A percentile compares a stretch with the other conserved stretches of the same genome.
Evolutionary conservation across 2,888 invertebrate genomes (phyloP).

Genomic region (Drosophila buzzatii): DNA sequence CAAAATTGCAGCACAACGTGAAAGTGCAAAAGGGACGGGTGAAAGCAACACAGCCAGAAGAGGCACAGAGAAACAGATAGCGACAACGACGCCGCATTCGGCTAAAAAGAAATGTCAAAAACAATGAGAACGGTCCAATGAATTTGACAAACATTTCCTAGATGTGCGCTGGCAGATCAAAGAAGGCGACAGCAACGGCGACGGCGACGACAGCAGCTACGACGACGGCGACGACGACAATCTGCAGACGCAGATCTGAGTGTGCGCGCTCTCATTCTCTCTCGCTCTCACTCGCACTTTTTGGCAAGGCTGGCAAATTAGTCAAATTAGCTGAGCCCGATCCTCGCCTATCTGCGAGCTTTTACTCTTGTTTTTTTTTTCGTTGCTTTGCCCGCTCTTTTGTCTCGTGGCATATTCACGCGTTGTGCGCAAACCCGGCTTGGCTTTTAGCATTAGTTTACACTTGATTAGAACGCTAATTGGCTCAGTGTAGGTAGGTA

Average conservation of each 20-base stretch:
- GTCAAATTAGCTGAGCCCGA: constrained; percentile 70
- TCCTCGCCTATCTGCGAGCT: constrained; percentile 29
- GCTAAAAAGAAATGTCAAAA: constrained; percentile 85
- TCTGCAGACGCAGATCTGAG: constrained; percentile 41
- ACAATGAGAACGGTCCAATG: constrained; percentile 85
- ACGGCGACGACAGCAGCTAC: constrained; percentile 55
- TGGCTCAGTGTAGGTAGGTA: constrained; percentile 45
- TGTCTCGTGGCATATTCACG: constrained; percentile 84
- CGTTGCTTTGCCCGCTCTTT: constrained; percentile 26
- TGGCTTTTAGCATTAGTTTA: constrained; percentile 81
- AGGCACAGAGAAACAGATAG: constrained; percentile 10
- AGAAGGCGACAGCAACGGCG: constrained; percentile 73
- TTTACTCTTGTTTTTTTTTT: background rate
- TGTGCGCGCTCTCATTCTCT: background rate
- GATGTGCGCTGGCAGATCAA: constrained; percentile 85
- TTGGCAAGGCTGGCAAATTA: constrained; percentile 56
- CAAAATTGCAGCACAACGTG: constrained; percentile 6
- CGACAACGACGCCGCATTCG: constrained; percentile 34
- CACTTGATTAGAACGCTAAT: constrained; percentile 81
- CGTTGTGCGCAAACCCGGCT: constrained; percentile 74
- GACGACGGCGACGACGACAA: constrained; percentile 70
- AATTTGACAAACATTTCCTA: constrained; percentile 86
- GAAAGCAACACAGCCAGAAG: constrained; percentile 1
- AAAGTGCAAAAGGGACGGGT: constrained; percentile 13
- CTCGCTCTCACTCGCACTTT: constrained; percentile 14